These are phyloP conservation scores for Drosophila navojoa DNA, from an alignment of 1,140 invertebrate species.

Conservation along the genomic window DNA sequence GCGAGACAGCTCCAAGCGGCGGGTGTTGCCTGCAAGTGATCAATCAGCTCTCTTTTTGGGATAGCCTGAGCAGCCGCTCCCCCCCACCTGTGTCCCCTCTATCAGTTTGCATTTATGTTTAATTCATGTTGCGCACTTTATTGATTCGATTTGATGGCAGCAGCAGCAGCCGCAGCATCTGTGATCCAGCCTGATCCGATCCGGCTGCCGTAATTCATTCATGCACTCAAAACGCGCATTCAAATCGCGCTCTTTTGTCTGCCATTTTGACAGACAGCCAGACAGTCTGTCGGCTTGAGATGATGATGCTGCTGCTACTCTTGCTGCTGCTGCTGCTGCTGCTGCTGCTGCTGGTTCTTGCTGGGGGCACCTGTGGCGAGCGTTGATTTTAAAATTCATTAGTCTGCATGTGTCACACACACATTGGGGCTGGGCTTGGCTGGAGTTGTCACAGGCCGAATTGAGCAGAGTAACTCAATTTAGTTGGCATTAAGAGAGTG, in stretches of 20 bases:
- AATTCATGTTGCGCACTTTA: constrained; percentile 82
- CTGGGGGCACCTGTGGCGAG: constrained; percentile 74
- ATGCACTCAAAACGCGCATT: constrained; percentile 72
- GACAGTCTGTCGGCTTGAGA: constrained; percentile 73
- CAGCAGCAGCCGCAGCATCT: background rate
- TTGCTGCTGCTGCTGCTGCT: constrained; percentile 14
- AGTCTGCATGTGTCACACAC: constrained; percentile 83
- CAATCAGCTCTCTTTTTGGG: constrained; percentile 58
- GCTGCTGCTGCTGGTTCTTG: background rate
- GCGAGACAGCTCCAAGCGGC: constrained; percentile 24
- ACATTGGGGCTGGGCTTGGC: constrained; percentile 32
- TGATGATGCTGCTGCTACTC: background rate
- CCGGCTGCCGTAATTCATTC: constrained; percentile 72
- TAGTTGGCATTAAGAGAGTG: constrained; percentile 77
- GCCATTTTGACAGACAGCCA: constrained; percentile 80
- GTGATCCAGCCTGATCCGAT: constrained; percentile 2
- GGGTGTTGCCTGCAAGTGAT: constrained; percentile 65
- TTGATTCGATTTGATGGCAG: constrained; percentile 70
- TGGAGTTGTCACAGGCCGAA: constrained; percentile 63
- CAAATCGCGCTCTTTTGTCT: constrained; percentile 57
- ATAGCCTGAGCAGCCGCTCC: background rate
- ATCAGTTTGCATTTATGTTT: constrained; percentile 77
- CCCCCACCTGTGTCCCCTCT: background rate
- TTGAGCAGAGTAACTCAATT: constrained; percentile 66
- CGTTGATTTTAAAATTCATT: constrained; percentile 84